Evolutionary conservation across 2,888 invertebrate species (phyloP).

Genomic region (Drosophila greeni): DNA sequence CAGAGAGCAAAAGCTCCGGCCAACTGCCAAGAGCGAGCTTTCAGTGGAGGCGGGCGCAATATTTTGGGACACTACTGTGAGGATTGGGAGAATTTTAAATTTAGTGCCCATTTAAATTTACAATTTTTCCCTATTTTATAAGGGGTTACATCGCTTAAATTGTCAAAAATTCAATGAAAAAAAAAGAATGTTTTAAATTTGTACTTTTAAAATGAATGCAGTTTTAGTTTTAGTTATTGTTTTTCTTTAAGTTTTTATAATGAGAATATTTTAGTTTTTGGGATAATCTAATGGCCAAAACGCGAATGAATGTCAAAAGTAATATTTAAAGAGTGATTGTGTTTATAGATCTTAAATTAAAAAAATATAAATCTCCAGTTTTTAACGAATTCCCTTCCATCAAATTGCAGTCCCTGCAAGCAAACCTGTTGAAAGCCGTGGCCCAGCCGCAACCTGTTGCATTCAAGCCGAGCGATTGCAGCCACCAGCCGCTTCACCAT

Average conservation of each 20-base stretch:
- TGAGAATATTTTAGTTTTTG: no score
- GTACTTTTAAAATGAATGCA: no score
- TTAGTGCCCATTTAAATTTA: no score
- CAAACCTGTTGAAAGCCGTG: conserved; percentile 63
- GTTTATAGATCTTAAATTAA: neutral
- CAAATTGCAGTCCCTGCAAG: conserved; percentile 35
- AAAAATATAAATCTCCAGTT: neutral
- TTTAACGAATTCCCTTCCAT: neutral
- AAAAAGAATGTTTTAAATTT: no score
- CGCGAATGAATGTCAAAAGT: no score
- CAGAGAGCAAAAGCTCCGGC: conserved; percentile 42
- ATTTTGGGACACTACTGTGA: neutral
- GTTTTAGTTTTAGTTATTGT: no score
- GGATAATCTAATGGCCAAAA: no score
- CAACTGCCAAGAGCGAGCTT: conserved; percentile 19
- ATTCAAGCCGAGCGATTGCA: conserved; percentile 50
- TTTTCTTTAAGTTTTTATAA: no score
- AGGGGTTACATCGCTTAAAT: no score
- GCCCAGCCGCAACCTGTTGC: conserved; percentile 65
- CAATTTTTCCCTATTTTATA: no score
- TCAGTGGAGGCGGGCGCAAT: neutral
- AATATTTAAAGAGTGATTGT: neutral
- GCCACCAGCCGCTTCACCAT: conserved; percentile 21
- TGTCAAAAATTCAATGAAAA: no score
- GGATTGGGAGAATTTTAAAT: neutral